phyloP scores from a whole-genome alignment of 1,140 invertebrate species.

The Vollenhovia emeryi region DNA sequence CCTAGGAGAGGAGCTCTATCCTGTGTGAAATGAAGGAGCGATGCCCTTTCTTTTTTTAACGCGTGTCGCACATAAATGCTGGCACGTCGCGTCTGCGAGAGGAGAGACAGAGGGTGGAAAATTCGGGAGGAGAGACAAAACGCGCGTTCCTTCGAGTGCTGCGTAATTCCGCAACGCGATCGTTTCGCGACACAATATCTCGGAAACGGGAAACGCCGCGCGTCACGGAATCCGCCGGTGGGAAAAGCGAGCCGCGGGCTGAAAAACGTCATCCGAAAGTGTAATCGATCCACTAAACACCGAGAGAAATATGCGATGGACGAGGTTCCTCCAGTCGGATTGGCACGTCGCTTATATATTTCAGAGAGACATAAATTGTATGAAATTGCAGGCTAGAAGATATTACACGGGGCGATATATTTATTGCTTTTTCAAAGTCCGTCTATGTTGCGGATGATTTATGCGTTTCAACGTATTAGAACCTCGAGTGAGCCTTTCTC shows the following conservation, averaged over 20 bases:
- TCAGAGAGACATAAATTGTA: conserved; percentile 57
- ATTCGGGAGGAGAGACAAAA: not conserved
- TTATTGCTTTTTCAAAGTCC: conserved; percentile 59
- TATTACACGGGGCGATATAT: conserved; percentile 56
- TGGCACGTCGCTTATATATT: conserved; percentile 51
- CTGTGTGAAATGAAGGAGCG: no score
- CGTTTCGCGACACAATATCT: not conserved
- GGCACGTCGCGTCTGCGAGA: no score
- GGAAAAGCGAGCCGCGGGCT: not conserved
- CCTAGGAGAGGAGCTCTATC: no score
- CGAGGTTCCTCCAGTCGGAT: conserved; percentile 37
- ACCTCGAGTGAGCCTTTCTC: conserved; percentile 47
- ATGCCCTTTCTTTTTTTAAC: no score
- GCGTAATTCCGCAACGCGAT: not conserved
- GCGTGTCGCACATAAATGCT: not conserved
- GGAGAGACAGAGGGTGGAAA: not conserved
- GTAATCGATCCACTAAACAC: conserved; percentile 45
- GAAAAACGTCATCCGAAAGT: conserved; percentile 25
- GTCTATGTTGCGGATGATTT: conserved; percentile 49
- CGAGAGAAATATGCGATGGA: conserved; percentile 32
- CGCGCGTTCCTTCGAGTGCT: no score
- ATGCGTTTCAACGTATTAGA: conserved; percentile 60
- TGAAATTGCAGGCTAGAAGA: conserved; percentile 46
- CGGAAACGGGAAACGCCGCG: not conserved
- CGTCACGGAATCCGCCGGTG: not conserved